phyloP scores from a whole-genome alignment of 64 coral and sea anemone species.

The Platygyra sinensis region DNA sequence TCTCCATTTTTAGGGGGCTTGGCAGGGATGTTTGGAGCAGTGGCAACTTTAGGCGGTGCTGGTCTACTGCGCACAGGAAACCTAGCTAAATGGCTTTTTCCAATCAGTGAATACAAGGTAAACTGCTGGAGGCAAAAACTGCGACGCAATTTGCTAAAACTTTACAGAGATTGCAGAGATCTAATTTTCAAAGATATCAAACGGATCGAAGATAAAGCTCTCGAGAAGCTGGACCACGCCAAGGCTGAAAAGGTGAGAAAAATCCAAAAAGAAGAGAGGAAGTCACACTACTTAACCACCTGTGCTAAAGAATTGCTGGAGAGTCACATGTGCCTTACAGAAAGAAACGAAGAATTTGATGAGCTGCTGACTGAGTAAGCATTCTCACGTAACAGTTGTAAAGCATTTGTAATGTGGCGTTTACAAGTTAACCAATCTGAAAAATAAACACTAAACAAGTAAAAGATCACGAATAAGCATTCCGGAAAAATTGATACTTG shows the following conservation, averaged over 20 bases:
- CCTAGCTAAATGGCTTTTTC: neutral
- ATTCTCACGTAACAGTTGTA: neutral
- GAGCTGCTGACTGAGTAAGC: neutral
- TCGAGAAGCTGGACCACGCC: neutral
- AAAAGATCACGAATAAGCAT: no score
- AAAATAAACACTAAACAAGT: no score
- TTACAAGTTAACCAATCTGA: no score
- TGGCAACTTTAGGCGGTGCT: no score
- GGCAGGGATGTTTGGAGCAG: no score
- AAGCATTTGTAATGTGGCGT: no score
- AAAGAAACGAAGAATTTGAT: neutral
- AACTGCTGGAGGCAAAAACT: neutral
- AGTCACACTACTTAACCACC: neutral
- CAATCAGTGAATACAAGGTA: neutral
- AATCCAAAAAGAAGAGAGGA: neutral
- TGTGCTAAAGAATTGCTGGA: neutral
- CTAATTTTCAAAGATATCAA: neutral
- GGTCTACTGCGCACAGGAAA: neutral
- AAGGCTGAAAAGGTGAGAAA: neutral
- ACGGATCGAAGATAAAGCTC: no score
- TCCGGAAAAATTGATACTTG: no score
- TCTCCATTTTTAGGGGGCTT: no score
- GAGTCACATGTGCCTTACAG: neutral
- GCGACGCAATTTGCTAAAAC: neutral
- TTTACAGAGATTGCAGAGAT: neutral